Evolutionary conservation across 2,113 vertebrate genomes (phyloP).

Genomic region (Climacteris rufus): DNA sequence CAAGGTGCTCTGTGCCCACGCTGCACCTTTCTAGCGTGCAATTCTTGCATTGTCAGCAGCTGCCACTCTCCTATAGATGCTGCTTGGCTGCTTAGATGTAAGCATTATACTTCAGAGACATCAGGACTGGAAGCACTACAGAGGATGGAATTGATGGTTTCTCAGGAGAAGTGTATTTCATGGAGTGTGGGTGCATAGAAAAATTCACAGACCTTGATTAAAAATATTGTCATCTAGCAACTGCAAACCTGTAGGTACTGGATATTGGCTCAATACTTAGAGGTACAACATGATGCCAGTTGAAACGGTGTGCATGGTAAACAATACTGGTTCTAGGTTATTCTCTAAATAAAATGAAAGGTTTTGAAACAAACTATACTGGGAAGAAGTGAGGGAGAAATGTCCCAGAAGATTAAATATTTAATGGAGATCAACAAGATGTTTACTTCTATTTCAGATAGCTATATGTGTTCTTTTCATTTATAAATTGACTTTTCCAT

Average conservation of each 20-base stretch:
- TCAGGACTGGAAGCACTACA: background rate
- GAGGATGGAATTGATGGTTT: background rate
- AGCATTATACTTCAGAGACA: background rate
- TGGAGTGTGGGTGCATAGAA: rapidly evolving
- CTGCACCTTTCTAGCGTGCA: background rate
- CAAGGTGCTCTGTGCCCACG: background rate
- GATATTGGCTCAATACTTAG: background rate
- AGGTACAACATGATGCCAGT: background rate
- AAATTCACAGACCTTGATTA: background rate
- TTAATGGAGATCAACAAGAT: background rate
- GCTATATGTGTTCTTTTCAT: background rate
- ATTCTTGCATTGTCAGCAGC: background rate
- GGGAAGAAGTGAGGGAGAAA: background rate
- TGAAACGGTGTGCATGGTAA: background rate
- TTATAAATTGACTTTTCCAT: background rate
- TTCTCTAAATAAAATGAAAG: background rate
- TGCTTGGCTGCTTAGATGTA: background rate
- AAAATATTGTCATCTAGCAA: background rate
- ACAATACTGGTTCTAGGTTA: background rate
- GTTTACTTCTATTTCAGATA: background rate
- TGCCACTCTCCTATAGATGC: background rate
- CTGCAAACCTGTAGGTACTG: background rate
- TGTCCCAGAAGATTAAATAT: background rate
- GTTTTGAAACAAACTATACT: background rate
- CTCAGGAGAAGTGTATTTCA: background rate